Base-by-base conservation (phyloP, 2,888 invertebrate species). In the Asteroscopus sphinx region DNA sequence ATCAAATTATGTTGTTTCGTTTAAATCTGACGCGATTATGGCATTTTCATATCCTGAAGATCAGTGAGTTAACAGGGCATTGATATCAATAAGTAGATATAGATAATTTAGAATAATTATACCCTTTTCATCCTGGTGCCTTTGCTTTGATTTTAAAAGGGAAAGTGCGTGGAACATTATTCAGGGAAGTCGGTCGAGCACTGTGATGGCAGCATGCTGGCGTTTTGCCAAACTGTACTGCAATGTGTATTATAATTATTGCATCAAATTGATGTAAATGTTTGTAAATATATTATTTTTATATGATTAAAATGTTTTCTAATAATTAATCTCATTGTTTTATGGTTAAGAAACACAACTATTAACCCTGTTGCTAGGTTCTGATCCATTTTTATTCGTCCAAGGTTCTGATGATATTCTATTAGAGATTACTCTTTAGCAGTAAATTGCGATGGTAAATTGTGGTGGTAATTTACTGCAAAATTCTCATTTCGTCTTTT, bases 231-330 rank as follows among this genome's bases (percentile, higher is more conserved):
- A 86, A 87, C 79, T 82, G 81, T 82, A 86, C 82, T 86, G 85
- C 82, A 81, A 80, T 81, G 80, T 85, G 82, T 85, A 76, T 85
- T 91, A 67, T 66, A 85, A 76, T 85, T 91, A 67, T 66, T 76
- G 73, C 93, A 94, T 94, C 94, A 93, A 93, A 93, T 93, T 94
- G 93, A 93, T 94, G 92, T 91, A 80, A 86, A 82, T 85, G 81
- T 88, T 88, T 93, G 94, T 94, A 93, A 93, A 94, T 94, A 93
- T 87, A 84, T 88, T 91, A 90, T 91, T 90, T 89, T 94, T 89
- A 83, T 92, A 90, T 79, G 72, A 88, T 85, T 88, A 87, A 86
- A 88, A 86, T 87, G 84, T 89, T 86, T 86, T 83, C 79, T 81
- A 85, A 82, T 81, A 79, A 85, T 85, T 77, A 79, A 61, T 35